phyloP scores from a whole-genome alignment of 2,888 invertebrate species.

The Lathronympha strigana region DNA sequence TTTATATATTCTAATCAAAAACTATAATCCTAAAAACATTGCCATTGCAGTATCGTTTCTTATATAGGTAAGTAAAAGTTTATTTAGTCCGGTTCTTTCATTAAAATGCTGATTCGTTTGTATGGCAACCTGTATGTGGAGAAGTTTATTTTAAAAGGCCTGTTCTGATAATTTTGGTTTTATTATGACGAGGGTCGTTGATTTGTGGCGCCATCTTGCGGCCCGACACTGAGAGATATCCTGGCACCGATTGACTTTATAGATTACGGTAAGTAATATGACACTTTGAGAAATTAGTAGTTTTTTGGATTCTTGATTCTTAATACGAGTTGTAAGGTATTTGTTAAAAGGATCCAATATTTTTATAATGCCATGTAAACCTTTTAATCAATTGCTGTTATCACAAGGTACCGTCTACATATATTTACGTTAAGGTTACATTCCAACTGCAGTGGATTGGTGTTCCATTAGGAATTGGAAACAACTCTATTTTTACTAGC shows the following conservation, averaged over 20 bases:
- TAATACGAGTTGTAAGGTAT: neutral
- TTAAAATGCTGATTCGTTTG: conserved; percentile 1
- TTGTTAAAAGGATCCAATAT: conserved; percentile 7
- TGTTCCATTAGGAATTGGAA: too few species aligned
- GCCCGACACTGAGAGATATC: conserved; percentile 51
- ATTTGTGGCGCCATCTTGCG: conserved; percentile 55
- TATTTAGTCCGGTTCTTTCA: too few species aligned
- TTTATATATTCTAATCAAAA: too few species aligned
- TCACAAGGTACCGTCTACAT: too few species aligned
- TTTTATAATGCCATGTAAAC: neutral
- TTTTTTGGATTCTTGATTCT: conserved; percentile 6
- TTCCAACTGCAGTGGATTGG: too few species aligned
- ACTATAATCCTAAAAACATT: too few species aligned
- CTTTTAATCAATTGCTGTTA: too few species aligned
- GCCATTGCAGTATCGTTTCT: too few species aligned
- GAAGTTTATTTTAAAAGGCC: conserved; percentile 36
- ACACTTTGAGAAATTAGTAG: conserved; percentile 23
- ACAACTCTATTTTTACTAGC: too few species aligned
- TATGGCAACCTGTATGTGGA: neutral
- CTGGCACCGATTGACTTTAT: conserved; percentile 38
- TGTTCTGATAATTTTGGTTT: conserved; percentile 54
- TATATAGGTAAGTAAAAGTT: too few species aligned
- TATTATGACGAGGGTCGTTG: conserved; percentile 70
- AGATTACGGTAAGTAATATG: conserved; percentile 35
- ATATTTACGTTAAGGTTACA: too few species aligned